Base-by-base conservation (phyloP, 2,888 invertebrate species). In the Heliconius charithonia region DNA sequence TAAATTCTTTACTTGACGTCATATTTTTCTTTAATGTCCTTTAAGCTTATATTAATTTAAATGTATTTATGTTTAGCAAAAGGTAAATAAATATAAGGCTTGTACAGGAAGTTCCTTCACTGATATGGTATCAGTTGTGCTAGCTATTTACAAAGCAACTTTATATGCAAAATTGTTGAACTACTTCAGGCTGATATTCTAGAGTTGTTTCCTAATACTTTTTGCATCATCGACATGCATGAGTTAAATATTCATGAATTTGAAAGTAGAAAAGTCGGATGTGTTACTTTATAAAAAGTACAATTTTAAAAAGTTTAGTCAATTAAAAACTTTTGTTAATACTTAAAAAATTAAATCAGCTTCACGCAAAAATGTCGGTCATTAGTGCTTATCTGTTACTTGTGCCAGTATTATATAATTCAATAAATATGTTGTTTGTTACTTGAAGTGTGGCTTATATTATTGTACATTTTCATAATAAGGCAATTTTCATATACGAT, bases 401-500 rank as follows among this genome's bases (percentile, higher is more conserved):
- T 32, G 9, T 37, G 1, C 37, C 37, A 37, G 10, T 37, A 37
- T 37, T 37, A 37, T 37, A 37, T 37, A 37, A 37, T 37, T 37
- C 37, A 37, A 37, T 4, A 10, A 10, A 37, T 37, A 37, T 72
- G 27, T 51, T 72, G 29, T 19, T 62, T 67, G 56, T n/a, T 66
- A 67, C 63, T 77, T 65, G 65, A 41, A 74, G 59, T 59, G 41
- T 41, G 56, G 59, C 22, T 41, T n/a, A 22, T 73, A 51, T 27
- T 69, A 22, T 37, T 45, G 77, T 59, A 22, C 27, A 65, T 75
- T 70, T 75, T 41, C 78, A 71, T 78, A 78, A 75, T 70, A 75
- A 69, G 78, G 63, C 63, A 70, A 75, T 78, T 78, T 75, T 63
- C 75, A 78, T 63, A 65, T 65, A 78, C 10, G 70, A 9, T 45